Evolutionary conservation across 2,888 invertebrate species (phyloP).

Genomic region (Nipponacmea schrenckii): DNA sequence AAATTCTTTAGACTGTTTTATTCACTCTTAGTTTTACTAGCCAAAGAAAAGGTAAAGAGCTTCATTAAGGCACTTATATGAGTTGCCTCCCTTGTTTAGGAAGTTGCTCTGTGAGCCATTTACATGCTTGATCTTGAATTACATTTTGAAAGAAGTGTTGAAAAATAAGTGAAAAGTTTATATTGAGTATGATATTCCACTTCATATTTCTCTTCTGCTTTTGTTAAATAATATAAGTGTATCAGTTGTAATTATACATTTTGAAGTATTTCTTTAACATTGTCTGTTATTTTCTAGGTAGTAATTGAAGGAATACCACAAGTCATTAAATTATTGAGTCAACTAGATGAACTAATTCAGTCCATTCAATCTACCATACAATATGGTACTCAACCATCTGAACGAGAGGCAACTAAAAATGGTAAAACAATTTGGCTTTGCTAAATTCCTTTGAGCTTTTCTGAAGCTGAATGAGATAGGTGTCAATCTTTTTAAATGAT

Average conservation of each 20-base stretch:
- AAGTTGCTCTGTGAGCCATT: too few relatives aligned
- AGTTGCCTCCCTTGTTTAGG: neutral
- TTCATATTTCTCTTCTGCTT: neutral
- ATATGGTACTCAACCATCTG: slow-evolving; percentile 78
- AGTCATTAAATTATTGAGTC: slow-evolving; percentile 82
- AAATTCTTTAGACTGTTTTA: slow-evolving; percentile 89
- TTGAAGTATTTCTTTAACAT: too few relatives aligned
- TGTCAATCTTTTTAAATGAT: too few relatives aligned
- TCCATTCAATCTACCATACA: slow-evolving; percentile 81
- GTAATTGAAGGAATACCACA: slow-evolving; percentile 73
- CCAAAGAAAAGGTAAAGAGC: slow-evolving; percentile 69
- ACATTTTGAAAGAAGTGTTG: too few relatives aligned
- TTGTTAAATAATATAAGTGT: neutral
- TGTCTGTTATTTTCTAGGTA: too few relatives aligned
- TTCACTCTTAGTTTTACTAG: slow-evolving; percentile 80
- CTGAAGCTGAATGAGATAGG: too few relatives aligned
- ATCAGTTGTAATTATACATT: too few relatives aligned
- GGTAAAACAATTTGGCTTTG: slow-evolving; percentile 31
- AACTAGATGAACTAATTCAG: slow-evolving; percentile 85
- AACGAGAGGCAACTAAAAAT: slow-evolving; percentile 56
- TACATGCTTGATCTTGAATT: too few relatives aligned
- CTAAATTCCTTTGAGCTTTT: too few relatives aligned
- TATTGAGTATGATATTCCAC: neutral
- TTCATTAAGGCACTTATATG: neutral
- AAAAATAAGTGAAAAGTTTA: too few relatives aligned